Conservation (phyloP, 2,888 invertebrate species). For the Octodonta nipae region DNA sequence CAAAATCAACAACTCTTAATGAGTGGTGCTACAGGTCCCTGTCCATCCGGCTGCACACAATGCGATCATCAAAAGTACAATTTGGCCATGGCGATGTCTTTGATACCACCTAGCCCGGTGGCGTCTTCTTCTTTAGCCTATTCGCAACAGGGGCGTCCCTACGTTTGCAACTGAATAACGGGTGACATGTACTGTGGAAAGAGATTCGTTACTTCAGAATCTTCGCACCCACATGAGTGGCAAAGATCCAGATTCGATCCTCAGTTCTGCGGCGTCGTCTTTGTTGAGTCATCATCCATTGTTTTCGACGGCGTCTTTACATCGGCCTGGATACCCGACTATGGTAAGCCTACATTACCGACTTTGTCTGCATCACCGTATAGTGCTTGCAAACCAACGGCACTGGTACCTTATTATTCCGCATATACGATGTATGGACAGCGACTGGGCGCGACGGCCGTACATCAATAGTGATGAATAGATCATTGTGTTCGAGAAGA, state of each 20-base stretch:
- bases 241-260: constrained; percentile 50
- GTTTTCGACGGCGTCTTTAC: constrained; percentile 64
- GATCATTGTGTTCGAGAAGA: background rate
- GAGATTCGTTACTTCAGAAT: constrained; percentile 83
- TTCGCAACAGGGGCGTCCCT: constrained; percentile 60
- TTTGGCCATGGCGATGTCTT: constrained; percentile 65
- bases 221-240: constrained; percentile 76
- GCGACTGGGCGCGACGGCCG: constrained; percentile 68
- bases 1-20: constrained; percentile 69
- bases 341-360: constrained; percentile 68
- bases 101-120: constrained; percentile 51
- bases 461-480: constrained; percentile 58
- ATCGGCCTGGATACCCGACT: constrained; percentile 60
- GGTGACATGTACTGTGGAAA: constrained; percentile 90
- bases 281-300: constrained; percentile 51
- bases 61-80: constrained; percentile 90
- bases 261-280: constrained; percentile 45
- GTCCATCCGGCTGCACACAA: constrained; percentile 87
- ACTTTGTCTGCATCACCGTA: constrained; percentile 62
- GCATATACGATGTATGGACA: constrained; percentile 86
- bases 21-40: constrained; percentile 52
- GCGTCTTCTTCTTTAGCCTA: constrained; percentile 50
- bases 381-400: constrained; percentile 63
- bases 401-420: constrained; percentile 73
- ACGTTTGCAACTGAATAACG: constrained; percentile 91